phyloP scores from a whole-genome alignment of 92 coral and sea anemone species.

The Muricea muricata region DNA sequence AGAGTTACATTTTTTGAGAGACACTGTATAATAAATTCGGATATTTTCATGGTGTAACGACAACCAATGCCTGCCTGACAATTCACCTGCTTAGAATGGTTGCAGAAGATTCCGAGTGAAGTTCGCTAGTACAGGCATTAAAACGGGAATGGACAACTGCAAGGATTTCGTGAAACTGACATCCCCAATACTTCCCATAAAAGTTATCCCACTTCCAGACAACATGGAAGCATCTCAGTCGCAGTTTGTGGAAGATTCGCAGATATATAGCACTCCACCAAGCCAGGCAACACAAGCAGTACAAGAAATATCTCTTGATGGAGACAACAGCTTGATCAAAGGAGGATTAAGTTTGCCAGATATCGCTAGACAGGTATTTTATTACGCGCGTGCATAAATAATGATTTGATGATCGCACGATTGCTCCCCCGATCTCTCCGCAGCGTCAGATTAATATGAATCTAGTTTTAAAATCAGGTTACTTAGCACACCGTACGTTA shows the following conservation, averaged over 20 bases:
- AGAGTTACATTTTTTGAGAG: too few relatives aligned
- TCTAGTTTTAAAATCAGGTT: too few relatives aligned
- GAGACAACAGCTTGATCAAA: not conserved
- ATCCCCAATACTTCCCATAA: slow-evolving; percentile 70
- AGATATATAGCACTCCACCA: slow-evolving; percentile 21
- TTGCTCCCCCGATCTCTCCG: too few relatives aligned
- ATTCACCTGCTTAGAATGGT: too few relatives aligned
- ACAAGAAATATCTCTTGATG: not conserved
- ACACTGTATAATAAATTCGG: too few relatives aligned
- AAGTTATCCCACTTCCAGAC: slow-evolving; percentile 64
- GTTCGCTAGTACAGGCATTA: slow-evolving; percentile 65
- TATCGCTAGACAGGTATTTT: slow-evolving; percentile 64
- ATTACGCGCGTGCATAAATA: too few relatives aligned
- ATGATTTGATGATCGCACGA: too few relatives aligned
- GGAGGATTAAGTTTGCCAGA: slow-evolving; percentile 63
- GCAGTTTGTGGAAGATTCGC: not conserved
- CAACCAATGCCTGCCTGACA: too few relatives aligned
- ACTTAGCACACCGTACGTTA: too few relatives aligned
- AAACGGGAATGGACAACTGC: slow-evolving; percentile 71
- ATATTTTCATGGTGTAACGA: too few relatives aligned
- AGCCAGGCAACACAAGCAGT: not conserved
- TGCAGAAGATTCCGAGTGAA: slow-evolving; percentile 81
- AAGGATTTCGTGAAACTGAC: slow-evolving; percentile 73
- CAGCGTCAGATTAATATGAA: too few relatives aligned
- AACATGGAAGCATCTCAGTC: slow-evolving; percentile 59